These are phyloP conservation scores for Mythimna loreyi DNA, from an alignment of 2,888 invertebrate species.

Conservation along the genomic window DNA sequence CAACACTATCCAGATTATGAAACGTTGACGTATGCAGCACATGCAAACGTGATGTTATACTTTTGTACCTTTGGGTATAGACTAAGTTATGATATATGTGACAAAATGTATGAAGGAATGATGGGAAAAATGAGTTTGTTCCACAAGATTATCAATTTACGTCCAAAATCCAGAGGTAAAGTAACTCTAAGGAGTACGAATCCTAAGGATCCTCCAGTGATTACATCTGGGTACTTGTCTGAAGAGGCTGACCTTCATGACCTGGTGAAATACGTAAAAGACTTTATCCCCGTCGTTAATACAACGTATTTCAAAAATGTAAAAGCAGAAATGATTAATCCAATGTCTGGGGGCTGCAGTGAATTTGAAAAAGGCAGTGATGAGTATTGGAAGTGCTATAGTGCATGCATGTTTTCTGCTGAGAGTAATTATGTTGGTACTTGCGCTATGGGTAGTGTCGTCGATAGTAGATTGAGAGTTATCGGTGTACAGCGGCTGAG, in stretches of 20 bases:
- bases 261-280: slow-evolving; percentile 41
- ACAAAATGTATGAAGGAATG: slow-evolving; percentile 14
- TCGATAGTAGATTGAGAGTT: slow-evolving; percentile 60
- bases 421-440: slow-evolving; percentile 59
- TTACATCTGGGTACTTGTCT: slow-evolving; percentile 46
- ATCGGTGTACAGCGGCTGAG: slow-evolving; percentile 80
- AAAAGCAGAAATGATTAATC: slow-evolving; percentile 42
- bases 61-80: slow-evolving; percentile 44
- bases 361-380: slow-evolving; percentile 38
- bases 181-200: slow-evolving; percentile 41
- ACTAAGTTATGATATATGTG: slow-evolving; percentile 42
- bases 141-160: slow-evolving; percentile 37
- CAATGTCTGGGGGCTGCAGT: slow-evolving; percentile 20
- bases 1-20: slow-evolving; percentile 55
- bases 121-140: slow-evolving; percentile 34
- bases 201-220: slow-evolving; percentile 49
- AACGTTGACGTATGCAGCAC: slow-evolving; percentile 31
- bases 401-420: slow-evolving; percentile 46
- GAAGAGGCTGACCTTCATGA: slow-evolving; percentile 42
- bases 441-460: slow-evolving; percentile 66
- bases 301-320: slow-evolving; percentile 51
- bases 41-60: slow-evolving; percentile 26
- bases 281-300: slow-evolving; percentile 41
- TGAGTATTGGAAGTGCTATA: slow-evolving; percentile 62
- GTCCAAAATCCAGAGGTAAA: slow-evolving; percentile 54